Evolutionary conservation across 1,140 invertebrate genomes (phyloP), one percentile per base, ranked within the genome.

Genomic region (Pogonus chalceus): DNA sequence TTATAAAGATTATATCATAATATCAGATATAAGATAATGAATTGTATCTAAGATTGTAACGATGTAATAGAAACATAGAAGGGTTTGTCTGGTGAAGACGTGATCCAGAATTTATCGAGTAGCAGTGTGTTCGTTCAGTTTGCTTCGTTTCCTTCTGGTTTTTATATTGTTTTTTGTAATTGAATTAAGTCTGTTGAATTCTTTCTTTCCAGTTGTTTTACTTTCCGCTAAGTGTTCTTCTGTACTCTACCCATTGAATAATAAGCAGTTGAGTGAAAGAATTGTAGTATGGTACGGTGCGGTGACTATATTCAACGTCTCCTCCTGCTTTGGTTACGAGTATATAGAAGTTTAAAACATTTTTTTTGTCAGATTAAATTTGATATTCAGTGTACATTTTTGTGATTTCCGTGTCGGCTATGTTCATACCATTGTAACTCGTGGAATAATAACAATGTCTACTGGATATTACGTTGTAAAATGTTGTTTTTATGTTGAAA

Each of bases 131-230:
- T 43, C 37, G 37, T 12, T 16, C n/a, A n/a, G n/a, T n/a, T n/a
- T n/a, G n/a, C n/a, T n/a, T n/a, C n/a, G n/a, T n/a, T n/a, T n/a
- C n/a, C n/a, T n/a, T n/a, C n/a, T n/a, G n/a, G n/a, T n/a, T n/a
- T n/a, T n/a, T n/a, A n/a, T 43, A 16, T 43, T 43, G 37, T 43
- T 43, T 43, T 16, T 43, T 43, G 9, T 43, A 43, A 43, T 43
- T 43, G 37, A 43, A 43, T 43, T 43, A 43, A 43, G 37, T 12
- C 18, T 4, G 18, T 43, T 43, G 9, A 12, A 10, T 43, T 43
- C 3, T 43, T 9, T 18, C 18, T 43, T 18, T 43, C 18, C 9
- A 16, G 37, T 18, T 43, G 37, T 43, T 43, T 43, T 43, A 43
- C 18, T 43, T 43, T 31, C 26, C 4, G 14, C 26, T 31, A 31